Conservation (phyloP, 2,797 vertebrate genomes). For the Tragopan temminckii region DNA sequence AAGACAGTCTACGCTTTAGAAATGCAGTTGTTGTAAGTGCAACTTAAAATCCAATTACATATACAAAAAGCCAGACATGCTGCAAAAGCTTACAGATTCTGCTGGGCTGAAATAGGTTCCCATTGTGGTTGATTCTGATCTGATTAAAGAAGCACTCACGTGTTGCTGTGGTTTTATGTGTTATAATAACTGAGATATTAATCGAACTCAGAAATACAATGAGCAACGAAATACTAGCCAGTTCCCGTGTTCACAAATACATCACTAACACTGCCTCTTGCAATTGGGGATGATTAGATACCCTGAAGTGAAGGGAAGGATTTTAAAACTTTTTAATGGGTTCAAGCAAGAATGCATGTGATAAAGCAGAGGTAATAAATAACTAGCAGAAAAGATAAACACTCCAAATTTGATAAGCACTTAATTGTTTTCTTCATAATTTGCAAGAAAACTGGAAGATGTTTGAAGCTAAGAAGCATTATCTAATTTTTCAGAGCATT, state of each 20-base stretch:
- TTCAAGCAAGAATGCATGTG: neutral
- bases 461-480: neutral
- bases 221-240: neutral
- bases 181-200: neutral
- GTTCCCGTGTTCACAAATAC: neutral
- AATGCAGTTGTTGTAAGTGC: neutral
- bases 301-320: neutral
- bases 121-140: neutral
- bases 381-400: neutral
- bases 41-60: neutral
- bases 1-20: neutral
- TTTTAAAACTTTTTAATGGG: neutral
- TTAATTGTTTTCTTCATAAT: conserved; percentile 38
- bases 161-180: neutral
- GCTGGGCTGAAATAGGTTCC: neutral
- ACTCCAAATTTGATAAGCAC: neutral
- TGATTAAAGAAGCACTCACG: neutral
- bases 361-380: neutral
- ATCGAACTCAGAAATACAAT: neutral
- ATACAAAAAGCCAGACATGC: neutral
- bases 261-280: neutral
- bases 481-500: conserved; percentile 9
- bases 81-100: neutral
- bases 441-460: conserved; percentile 12
- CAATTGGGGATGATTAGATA: neutral